Percentiles rank a stretch among this genome's conserved stretches.
Evolutionary conservation across 2,797 vertebrate species (phyloP).

Genomic region (Sorex maritimensis): DNA sequence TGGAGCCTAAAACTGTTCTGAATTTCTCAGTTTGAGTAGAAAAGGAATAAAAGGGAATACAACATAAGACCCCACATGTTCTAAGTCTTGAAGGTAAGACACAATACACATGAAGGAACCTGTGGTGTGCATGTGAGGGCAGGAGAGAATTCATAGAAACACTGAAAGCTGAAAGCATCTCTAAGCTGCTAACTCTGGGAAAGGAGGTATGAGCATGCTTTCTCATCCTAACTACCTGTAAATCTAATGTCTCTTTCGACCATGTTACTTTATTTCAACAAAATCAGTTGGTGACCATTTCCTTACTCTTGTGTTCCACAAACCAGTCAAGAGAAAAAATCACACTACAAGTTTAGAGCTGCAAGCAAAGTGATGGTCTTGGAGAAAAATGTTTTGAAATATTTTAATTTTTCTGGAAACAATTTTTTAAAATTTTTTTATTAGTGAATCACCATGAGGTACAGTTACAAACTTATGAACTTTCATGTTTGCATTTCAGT

Average conservation of each 20-base stretch:
- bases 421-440: not conserved
- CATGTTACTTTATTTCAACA: not conserved
- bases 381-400: not conserved
- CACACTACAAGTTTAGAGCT: not conserved
- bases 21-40: too few species aligned
- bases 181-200: not conserved
- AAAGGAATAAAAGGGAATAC: not conserved
- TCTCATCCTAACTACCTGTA: not conserved
- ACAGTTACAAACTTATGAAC: too few species aligned
- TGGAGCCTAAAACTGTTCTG: too few species aligned
- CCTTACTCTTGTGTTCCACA: not conserved
- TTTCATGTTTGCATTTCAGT: too few species aligned
- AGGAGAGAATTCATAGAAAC: not conserved
- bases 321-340: not conserved
- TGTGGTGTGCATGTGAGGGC: not conserved
- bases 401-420: constrained; percentile 23
- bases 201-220: not conserved
- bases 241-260: not conserved
- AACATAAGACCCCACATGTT: not conserved
- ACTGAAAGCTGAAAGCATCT: not conserved
- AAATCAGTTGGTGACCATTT: not conserved
- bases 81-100: not conserved
- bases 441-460: too few species aligned
- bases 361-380: not conserved
- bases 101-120: not conserved